Evolutionary conservation across 1,140 invertebrate genomes (phyloP).

Genomic region (Eriosoma lanigerum): DNA sequence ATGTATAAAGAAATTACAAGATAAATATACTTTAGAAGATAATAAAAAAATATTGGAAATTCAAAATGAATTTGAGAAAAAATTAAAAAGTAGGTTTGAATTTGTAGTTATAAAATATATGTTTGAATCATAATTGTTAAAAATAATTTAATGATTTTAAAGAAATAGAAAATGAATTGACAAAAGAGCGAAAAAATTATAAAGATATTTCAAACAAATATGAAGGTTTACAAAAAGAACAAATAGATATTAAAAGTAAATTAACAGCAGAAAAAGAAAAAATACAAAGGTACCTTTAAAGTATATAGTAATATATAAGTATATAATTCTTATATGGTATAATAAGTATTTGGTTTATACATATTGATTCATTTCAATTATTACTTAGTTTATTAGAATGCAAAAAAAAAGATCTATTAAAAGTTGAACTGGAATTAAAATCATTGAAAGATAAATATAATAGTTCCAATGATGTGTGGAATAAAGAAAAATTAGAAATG

Average conservation of each 20-base stretch:
- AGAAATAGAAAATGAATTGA: conserved; percentile 70
- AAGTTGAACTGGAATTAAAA: conserved; percentile 68
- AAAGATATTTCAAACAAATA: conserved; percentile 79
- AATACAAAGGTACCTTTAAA: conserved; percentile 61
- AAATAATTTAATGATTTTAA: conserved; percentile 40
- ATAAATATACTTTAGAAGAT: conserved; percentile 62
- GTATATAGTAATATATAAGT: not conserved
- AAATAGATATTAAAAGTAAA: conserved; percentile 75
- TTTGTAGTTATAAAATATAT: not conserved
- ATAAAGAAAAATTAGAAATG: conserved; percentile 71
- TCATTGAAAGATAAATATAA: conserved; percentile 70
- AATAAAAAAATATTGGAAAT: conserved; percentile 66
- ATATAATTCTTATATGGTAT: not conserved
- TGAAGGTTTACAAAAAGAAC: conserved; percentile 79
- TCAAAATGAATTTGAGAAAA: conserved; percentile 61
- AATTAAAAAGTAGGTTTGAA: conserved; percentile 28
- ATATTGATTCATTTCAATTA: not conserved
- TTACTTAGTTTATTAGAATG: conserved; percentile 59
- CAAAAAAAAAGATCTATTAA: conserved; percentile 64
- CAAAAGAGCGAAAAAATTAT: conserved; percentile 70
- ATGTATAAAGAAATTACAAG: conserved; percentile 63
- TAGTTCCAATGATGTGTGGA: conserved; percentile 70
- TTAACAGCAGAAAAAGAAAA: conserved; percentile 76
- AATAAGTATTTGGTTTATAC: no score
- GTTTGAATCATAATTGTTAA: not conserved